Conservation (phyloP, 2,797 vertebrate species). For the Hyperoplus lanceolatus region DNA sequence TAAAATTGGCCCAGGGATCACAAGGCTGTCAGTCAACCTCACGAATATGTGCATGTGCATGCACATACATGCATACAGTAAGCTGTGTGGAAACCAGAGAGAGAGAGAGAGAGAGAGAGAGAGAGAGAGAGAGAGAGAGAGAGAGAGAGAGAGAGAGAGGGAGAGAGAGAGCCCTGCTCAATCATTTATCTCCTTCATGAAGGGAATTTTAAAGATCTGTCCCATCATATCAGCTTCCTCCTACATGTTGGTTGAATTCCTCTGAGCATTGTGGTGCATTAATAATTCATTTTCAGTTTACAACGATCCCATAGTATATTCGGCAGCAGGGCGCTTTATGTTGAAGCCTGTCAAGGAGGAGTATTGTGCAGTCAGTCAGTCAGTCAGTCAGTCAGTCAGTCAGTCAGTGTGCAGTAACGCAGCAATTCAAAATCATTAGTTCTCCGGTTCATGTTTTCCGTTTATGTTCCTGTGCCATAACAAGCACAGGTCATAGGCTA, state of each 20-base stretch:
- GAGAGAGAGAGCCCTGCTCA: not conserved
- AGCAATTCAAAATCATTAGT: constrained; percentile 22
- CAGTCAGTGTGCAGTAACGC: constrained; percentile 32
- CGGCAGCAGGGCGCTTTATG: constrained; percentile 13
- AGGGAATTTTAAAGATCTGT: constrained; percentile 31
- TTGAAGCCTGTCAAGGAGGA: constrained; percentile 16
- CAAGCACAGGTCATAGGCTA: not conserved
- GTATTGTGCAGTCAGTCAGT: constrained; percentile 29
- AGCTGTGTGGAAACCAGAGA: not conserved
- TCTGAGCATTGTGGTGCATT: constrained; percentile 42
- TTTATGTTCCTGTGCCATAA: not conserved
- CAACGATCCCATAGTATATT: constrained; percentile 31
- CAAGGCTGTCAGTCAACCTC: not conserved
- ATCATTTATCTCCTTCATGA: constrained; percentile 36
- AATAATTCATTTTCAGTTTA: constrained; percentile 50
- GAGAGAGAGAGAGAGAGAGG: too few species aligned
- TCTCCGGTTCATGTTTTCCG: constrained; percentile 22
- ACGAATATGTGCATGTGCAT: not conserved
- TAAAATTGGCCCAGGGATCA: constrained; percentile 3
- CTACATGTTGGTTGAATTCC: constrained; percentile 27
- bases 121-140: too few species aligned
- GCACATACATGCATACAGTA: too few species aligned
- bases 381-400: constrained; percentile 38
- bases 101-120: too few species aligned
- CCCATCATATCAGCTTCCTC: constrained; percentile 35